phyloP scores from a whole-genome alignment of 2,888 invertebrate species.

The Periphyllus acericola region DNA sequence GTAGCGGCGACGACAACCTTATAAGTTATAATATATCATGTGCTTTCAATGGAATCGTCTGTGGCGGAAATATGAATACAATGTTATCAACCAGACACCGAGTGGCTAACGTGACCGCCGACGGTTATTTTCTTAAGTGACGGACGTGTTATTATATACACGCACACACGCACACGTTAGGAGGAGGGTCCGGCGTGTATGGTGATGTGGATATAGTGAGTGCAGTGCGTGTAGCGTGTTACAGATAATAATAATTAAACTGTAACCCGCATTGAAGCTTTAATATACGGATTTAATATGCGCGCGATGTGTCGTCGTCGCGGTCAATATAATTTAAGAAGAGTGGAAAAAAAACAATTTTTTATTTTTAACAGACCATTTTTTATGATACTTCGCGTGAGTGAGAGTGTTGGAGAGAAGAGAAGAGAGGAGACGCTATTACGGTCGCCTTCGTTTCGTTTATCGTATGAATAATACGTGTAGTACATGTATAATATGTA shows the following conservation, averaged over 20 bases:
- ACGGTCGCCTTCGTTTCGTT: neutral
- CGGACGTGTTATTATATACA: constrained; percentile 20
- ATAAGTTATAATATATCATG: neutral
- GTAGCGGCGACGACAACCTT: constrained; percentile 4
- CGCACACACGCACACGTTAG: neutral
- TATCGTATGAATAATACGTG: neutral
- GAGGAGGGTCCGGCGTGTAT: constrained; percentile 16
- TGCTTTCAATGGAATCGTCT: constrained; percentile 45
- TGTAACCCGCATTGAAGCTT: constrained; percentile 44
- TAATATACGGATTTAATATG: constrained; percentile 29
- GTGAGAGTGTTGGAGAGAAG: neutral
- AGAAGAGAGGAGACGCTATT: neutral
- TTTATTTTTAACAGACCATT: constrained; percentile 27
- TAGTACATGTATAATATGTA: neutral
- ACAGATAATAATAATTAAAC: constrained; percentile 48
- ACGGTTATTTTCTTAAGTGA: constrained; percentile 52
- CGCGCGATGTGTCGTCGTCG: neutral
- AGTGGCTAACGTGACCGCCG: constrained; percentile 3
- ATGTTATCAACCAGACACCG: constrained; percentile 29
- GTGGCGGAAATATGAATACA: constrained; percentile 25
- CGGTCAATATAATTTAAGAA: constrained; percentile 12
- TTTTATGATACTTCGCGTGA: constrained; percentile 3
- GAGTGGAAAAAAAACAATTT: constrained; percentile 2
- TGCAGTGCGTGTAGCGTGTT: neutral
- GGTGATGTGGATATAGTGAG: too few relatives aligned